A percentile compares a stretch with the other conserved stretches of the same genome.
Conservation (phyloP, 2,797 vertebrate genomes). For the Tiaroga cobitis region DNA sequence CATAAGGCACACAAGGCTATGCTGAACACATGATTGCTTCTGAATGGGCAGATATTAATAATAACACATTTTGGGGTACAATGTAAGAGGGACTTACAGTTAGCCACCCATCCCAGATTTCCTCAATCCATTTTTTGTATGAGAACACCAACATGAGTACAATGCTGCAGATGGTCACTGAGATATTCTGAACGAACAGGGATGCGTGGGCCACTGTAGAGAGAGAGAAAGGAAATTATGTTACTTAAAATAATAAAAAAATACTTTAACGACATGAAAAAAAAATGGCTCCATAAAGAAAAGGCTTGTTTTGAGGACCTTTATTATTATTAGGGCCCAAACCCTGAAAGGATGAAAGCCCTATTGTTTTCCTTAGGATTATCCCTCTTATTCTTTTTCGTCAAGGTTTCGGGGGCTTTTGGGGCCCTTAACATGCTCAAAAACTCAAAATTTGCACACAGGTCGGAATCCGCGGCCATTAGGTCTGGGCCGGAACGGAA, state of each 20-base stretch:
- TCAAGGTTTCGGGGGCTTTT: too few species aligned
- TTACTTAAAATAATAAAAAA: conserved; percentile 5
- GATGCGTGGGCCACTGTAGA: conserved; percentile 78
- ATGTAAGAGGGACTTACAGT: conserved; percentile 72
- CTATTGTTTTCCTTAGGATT: too few species aligned
- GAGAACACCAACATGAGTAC: conserved; percentile 81
- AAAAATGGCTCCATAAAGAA: too few species aligned
- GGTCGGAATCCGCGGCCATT: too few species aligned
- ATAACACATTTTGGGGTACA: neutral
- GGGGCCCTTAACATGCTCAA: too few species aligned
- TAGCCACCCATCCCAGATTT: conserved; percentile 78
- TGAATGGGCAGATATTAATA: neutral
- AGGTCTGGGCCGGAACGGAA: too few species aligned
- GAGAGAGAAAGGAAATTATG: conserved; percentile 7
- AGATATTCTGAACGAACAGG: conserved; percentile 82
- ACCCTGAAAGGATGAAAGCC: too few species aligned
- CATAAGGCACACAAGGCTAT: conserved; percentile 35
- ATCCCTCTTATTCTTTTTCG: too few species aligned
- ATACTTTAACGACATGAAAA: neutral
- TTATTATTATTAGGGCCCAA: too few species aligned
- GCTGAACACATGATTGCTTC: neutral
- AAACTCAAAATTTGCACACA: too few species aligned
- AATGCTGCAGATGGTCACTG: conserved; percentile 77
- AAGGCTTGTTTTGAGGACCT: too few species aligned
- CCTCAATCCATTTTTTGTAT: conserved; percentile 78